Percentiles rank a stretch among this genome's conserved stretches.
Evolutionary conservation across 2,797 vertebrate species (phyloP).

Genomic region (Poecilia picta): DNA sequence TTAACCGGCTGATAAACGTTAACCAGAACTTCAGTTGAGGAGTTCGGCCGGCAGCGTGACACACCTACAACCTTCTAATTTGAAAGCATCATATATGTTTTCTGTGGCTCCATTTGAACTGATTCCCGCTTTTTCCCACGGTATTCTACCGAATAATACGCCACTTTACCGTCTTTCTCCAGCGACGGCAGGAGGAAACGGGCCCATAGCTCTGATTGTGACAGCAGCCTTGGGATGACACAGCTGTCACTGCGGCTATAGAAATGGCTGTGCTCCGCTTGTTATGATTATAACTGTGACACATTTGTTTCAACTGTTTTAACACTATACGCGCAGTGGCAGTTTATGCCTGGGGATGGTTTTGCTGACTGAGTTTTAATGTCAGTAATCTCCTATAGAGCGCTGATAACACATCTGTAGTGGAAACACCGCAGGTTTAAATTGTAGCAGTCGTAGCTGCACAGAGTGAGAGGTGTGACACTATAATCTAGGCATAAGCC

Average conservation of each 20-base stretch:
- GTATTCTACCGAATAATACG: neutral
- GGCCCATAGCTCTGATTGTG: neutral
- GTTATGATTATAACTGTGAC: constrained; percentile 15
- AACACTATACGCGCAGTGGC: neutral
- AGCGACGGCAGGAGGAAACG: neutral
- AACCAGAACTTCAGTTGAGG: neutral
- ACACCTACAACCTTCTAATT: neutral
- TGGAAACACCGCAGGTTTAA: neutral
- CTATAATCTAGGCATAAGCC: neutral
- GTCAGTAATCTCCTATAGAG: neutral
- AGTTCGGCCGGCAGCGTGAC: neutral
- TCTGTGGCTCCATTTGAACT: neutral
- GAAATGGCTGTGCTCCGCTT: neutral
- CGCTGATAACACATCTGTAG: constrained; percentile 1
- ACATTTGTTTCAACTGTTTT: constrained; percentile 9
- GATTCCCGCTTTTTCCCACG: neutral
- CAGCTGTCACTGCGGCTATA: constrained; percentile 5
- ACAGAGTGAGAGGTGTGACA: neutral
- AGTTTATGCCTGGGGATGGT: neutral
- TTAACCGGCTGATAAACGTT: neutral
- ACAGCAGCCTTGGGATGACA: constrained; percentile 15
- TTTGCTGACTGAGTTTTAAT: constrained; percentile 5
- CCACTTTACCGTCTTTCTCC: neutral
- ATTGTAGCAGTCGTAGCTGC: neutral
- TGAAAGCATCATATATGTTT: neutral